phyloP scores from a whole-genome alignment of 1,140 invertebrate species.

The Ganaspis sp. region DNA sequence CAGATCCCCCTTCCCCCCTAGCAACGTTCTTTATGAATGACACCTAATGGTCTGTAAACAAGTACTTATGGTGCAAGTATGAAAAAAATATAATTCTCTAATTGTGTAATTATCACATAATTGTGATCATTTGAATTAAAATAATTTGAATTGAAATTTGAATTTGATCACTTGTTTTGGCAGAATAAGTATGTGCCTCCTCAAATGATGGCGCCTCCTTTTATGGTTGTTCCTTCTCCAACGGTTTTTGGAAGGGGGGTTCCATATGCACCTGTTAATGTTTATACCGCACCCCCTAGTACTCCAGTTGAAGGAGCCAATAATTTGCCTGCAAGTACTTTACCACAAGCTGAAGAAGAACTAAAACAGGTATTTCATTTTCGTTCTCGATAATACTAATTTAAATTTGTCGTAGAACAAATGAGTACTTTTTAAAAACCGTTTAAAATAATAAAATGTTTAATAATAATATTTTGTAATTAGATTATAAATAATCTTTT shows the following conservation, averaged over 20 bases:
- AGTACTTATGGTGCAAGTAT: too few species aligned
- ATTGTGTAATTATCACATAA: too few species aligned
- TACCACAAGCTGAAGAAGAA: constrained; percentile 81
- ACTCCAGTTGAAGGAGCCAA: constrained; percentile 60
- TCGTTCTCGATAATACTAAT: background rate
- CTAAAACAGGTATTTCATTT: constrained; percentile 82
- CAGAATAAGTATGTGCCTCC: constrained; percentile 59
- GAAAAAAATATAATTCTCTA: too few species aligned
- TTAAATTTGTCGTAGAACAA: too few species aligned
- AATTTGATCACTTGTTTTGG: constrained; percentile 28
- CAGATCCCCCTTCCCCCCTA: too few species aligned
- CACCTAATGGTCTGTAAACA: too few species aligned
- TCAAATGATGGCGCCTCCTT: constrained; percentile 68
- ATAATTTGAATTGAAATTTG: too few species aligned
- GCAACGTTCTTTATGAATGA: too few species aligned
- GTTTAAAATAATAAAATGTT: too few species aligned
- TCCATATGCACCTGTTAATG: constrained; percentile 72
- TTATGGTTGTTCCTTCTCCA: constrained; percentile 80
- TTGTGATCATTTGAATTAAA: too few species aligned
- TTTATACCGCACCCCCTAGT: constrained; percentile 74
- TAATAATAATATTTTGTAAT: background rate
- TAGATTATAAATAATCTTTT: constrained; percentile 40
- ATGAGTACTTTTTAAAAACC: too few species aligned
- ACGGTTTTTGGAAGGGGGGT: constrained; percentile 68
- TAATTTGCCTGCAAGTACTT: constrained; percentile 68